Evolutionary conservation across 1,140 invertebrate genomes (phyloP).

Genomic region (Sycobia sp.): DNA sequence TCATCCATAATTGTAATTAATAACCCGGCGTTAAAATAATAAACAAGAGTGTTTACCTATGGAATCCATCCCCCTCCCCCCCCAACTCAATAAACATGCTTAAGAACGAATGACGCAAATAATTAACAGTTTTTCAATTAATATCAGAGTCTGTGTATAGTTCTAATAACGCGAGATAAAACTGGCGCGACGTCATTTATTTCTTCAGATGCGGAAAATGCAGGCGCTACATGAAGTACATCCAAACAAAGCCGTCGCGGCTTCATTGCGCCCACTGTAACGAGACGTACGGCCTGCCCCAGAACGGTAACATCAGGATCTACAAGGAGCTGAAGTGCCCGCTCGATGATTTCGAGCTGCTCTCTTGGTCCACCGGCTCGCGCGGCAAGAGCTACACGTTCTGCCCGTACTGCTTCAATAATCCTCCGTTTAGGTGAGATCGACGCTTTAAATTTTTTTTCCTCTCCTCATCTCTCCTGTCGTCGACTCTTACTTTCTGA

Average conservation of each 20-base stretch:
- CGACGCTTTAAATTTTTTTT: constrained; percentile 39
- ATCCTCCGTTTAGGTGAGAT: constrained; percentile 97
- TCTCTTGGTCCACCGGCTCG: constrained; percentile 89
- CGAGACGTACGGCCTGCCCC: constrained; percentile 93
- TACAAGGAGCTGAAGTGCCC: constrained; percentile 98
- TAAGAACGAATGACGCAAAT: too few relatives aligned
- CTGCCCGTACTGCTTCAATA: constrained; percentile 98
- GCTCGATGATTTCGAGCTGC: constrained; percentile 95
- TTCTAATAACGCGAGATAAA: too few relatives aligned
- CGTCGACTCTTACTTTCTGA: too few relatives aligned
- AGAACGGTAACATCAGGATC: constrained; percentile 90
- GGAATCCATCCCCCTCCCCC: too few relatives aligned
- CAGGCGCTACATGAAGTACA: constrained; percentile 95
- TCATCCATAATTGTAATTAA: too few relatives aligned
- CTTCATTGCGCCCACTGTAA: constrained; percentile 95
- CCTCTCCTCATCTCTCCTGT: too few relatives aligned
- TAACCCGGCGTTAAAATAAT: too few relatives aligned
- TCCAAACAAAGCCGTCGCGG: constrained; percentile 90
- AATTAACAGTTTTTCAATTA: too few relatives aligned
- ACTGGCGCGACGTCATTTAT: not conserved
- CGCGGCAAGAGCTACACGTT: constrained; percentile 94
- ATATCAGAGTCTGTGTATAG: too few relatives aligned
- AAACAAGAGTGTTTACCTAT: too few relatives aligned
- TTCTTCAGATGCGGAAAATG: constrained; percentile 91
- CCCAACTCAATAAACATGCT: too few relatives aligned